A percentile compares a stretch with the other conserved stretches of the same genome.
phyloP scores from a whole-genome alignment of 2,888 invertebrate genomes.

The Timema cristinae region DNA sequence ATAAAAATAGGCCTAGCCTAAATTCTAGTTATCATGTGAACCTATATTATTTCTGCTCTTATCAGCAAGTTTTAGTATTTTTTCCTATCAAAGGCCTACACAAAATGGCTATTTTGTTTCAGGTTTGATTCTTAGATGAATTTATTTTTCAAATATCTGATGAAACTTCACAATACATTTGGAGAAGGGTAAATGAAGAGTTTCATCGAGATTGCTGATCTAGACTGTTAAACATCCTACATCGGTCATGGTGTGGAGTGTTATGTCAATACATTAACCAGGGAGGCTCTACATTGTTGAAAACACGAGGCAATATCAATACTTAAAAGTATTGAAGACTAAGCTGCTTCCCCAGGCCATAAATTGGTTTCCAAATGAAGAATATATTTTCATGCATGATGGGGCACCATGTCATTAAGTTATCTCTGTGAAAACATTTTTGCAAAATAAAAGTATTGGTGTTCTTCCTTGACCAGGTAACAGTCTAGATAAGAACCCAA shows the following conservation, averaged over 20 bases:
- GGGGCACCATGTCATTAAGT: background rate
- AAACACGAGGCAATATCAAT: background rate
- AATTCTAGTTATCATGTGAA: background rate
- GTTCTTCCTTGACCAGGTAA: background rate
- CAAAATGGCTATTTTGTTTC: background rate
- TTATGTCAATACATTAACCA: background rate
- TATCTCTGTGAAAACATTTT: background rate
- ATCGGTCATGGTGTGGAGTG: background rate
- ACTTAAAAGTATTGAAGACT: background rate
- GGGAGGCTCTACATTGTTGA: background rate
- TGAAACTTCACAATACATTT: background rate
- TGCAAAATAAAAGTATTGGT: background rate
- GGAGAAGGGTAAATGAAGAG: background rate
- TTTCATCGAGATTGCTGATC: background rate
- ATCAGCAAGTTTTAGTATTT: background rate
- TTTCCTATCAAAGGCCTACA: background rate
- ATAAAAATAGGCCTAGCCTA: background rate
- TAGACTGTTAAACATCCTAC: background rate
- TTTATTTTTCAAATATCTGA: background rate
- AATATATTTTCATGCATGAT: background rate
- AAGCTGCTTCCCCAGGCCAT: background rate
- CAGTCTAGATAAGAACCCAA: background rate
- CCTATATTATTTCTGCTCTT: no score
- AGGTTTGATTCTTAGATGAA: background rate
- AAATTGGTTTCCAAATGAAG: background rate